A percentile compares a stretch with the other conserved stretches of the same genome.
phyloP scores from a whole-genome alignment of 2,888 invertebrate genomes.

The Suillia variegata region DNA sequence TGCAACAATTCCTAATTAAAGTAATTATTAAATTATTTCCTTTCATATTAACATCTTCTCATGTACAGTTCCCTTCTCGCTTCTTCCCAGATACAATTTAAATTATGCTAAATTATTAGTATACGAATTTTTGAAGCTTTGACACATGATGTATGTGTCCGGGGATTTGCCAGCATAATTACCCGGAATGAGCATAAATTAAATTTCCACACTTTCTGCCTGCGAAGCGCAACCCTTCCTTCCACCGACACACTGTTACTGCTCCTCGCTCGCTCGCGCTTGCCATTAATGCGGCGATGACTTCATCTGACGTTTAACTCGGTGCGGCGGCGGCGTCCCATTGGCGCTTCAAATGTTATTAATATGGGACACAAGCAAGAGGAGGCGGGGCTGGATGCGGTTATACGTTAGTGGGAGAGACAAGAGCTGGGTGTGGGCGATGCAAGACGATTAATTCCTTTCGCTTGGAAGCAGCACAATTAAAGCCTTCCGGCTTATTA shows the following conservation, averaged over 20 bases:
- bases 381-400: too few relatives aligned
- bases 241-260: background rate
- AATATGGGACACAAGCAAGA: too few relatives aligned
- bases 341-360: constrained; percentile 11
- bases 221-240: background rate
- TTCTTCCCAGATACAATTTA: too few relatives aligned
- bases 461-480: constrained; percentile 23
- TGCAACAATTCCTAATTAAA: too few relatives aligned
- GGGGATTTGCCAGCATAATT: constrained; percentile 25
- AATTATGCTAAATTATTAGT: constrained; percentile 12
- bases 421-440: background rate
- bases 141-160: constrained; percentile 17
- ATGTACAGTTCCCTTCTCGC: too few relatives aligned
- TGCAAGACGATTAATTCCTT: constrained; percentile 22
- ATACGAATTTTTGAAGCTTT: constrained; percentile 24
- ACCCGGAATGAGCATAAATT: constrained; percentile 28
- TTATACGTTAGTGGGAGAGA: too few relatives aligned
- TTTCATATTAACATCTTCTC: too few relatives aligned
- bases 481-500: constrained; percentile 37
- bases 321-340: background rate
- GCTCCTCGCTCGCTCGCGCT: too few relatives aligned
- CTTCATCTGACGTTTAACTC: background rate
- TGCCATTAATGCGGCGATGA: constrained; percentile 6
- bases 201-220: constrained; percentile 19
- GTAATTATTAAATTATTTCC: too few relatives aligned